Base-by-base conservation (phyloP, 2,113 vertebrate genomes). In the Octodon degus region DNA sequence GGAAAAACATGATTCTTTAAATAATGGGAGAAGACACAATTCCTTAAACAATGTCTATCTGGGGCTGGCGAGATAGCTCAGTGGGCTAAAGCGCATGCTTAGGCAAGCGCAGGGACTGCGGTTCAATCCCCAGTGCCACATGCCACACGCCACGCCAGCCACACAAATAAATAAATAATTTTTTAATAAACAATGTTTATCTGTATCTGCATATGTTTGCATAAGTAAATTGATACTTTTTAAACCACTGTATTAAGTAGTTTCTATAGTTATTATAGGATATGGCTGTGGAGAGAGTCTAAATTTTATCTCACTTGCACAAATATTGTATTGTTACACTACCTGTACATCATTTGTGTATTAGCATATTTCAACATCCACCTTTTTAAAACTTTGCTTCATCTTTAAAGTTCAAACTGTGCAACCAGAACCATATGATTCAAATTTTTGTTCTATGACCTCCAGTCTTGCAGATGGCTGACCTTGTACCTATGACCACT, bases 341-440 rank as follows among this genome's bases (percentile, higher is more conserved):
- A 7, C 89, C n/a, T 8, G 43, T 50, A 5, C 3, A 58, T 77
- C 79, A 85, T 47, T 65, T 43, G 19, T 68, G 19, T 40, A 86
- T 67, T 65, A 37, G 24, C 67, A 30, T 63, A 89, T 80, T 94
- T 70, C 83, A 77, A 91, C 14, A 93, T 76, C 2, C 67, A 9
- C 14, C 34, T 82, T 95, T 91, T 91, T 13, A 92, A 97, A 87
- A 37, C 5, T 40, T 79, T 82, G 9, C 65, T 91, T 92, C 67
- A 72, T 58, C 82, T 91, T 90, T 90, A 90, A 92, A 34, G 11
- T 83, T 74, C 30, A 47, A 20, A 58, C 20, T 93, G 4, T 86
- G 1, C 16, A 80, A 43, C n/a, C 88, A 86, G 60, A 74, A 13
- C 85, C 24, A 86, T 37, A 47, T 82, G 63, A 79, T 80, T 97